These are phyloP conservation scores for Mesorhabditis spiculigera DNA, from an alignment of 2,888 invertebrate genomes.

Conservation along the genomic window DNA sequence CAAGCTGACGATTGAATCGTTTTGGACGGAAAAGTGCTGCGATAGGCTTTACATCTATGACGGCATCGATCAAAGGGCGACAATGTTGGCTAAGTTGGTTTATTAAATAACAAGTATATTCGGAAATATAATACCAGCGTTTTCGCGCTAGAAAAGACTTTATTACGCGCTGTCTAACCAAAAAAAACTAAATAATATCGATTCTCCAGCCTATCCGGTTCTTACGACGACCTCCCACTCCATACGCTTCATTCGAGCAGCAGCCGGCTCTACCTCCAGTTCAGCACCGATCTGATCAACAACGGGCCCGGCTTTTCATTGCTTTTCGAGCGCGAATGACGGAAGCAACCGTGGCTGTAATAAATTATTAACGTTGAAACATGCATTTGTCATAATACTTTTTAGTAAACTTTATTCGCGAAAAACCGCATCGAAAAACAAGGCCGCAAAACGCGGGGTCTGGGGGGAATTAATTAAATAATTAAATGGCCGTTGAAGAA, in stretches of 20 bases:
- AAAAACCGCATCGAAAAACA: too few relatives aligned
- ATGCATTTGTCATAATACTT: too few relatives aligned
- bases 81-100: not conserved
- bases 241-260: not conserved
- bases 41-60: not conserved
- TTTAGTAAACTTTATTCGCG: too few relatives aligned
- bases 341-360: too few relatives aligned
- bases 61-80: not conserved
- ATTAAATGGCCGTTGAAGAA: too few relatives aligned
- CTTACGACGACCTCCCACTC: not conserved
- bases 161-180: too few relatives aligned
- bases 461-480: too few relatives aligned
- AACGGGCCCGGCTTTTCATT: conserved; percentile 2
- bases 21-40: conserved; percentile 6
- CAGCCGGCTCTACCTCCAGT: not conserved
- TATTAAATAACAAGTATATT: not conserved
- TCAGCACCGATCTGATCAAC: not conserved
- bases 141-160: too few relatives aligned
- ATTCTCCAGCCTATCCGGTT: not conserved
- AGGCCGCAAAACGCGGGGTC: too few relatives aligned
- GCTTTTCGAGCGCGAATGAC: not conserved
- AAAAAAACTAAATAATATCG: not conserved
- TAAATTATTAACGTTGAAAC: too few relatives aligned
- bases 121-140: too few relatives aligned
- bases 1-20: not conserved